Conservation (phyloP, 2,113 vertebrate species). For the Grammomys surdaster region DNA sequence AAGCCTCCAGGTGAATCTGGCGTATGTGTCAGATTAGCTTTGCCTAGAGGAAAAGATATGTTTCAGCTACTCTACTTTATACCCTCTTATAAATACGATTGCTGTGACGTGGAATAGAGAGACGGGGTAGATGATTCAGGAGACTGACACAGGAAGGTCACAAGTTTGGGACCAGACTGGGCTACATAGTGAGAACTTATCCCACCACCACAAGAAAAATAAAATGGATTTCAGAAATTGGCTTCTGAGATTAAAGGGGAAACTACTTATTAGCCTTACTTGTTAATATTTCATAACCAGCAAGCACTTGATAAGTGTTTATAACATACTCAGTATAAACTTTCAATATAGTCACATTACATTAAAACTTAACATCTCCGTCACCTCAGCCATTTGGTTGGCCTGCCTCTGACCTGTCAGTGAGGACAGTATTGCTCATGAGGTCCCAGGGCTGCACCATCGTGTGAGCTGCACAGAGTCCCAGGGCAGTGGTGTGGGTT, state of each 20-base stretch:
- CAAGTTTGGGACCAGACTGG: neutral
- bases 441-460: neutral
- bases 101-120: neutral
- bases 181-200: neutral
- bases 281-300: constrained; percentile 25
- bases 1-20: neutral
- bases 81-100: neutral
- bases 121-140: neutral
- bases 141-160: neutral
- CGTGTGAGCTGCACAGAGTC: neutral
- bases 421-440: neutral
- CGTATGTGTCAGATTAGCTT: constrained; percentile 11
- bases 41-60: constrained; percentile 12
- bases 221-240: neutral
- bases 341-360: neutral
- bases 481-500: neutral
- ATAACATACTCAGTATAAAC: neutral
- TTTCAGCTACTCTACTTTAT: neutral
- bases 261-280: neutral
- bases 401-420: neutral
- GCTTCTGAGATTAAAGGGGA: neutral
- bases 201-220: neutral
- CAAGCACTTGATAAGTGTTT: neutral
- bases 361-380: neutral
- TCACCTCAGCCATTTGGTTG: neutral